Base-by-base conservation (phyloP, 1,140 invertebrate genomes). In the Leptinotarsa defecta region DNA sequence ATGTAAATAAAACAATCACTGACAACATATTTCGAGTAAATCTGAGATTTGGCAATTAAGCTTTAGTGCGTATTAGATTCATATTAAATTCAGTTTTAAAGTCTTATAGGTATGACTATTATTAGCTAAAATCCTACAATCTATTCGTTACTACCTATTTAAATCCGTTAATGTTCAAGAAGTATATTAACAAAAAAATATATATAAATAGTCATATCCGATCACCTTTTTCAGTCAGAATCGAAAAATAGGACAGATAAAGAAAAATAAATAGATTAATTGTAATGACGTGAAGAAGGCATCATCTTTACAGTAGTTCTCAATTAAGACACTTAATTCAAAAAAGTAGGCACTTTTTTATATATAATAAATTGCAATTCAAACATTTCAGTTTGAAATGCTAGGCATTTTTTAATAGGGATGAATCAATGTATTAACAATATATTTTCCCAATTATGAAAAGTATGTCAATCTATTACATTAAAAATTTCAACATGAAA, bases 1-100 rank as follows among this genome's bases (percentile, higher is more conserved):
- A 57, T 57, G n/a, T 57, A 57, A 57, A 57, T 57, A 57, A 57
- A 57, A 57, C n/a, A 57, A 57, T 57, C n/a, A 57, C 8, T 57
- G 52, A 57, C 52, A 57, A 57, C n/a, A 57, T 57, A n/a, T 5
- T 57, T n/a, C 17, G 17, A 57, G 6, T 17, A 57, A 15, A 57
- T 57, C n/a, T 19, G 52, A 57, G 52, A 57, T 57, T 57, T 57
- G 52, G 52, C 52, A 57, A 57, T 57, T 19, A 57, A 57, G 52
- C 52, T 57, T 57, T 57, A 19, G 52, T 57, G 52, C 52, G n/a
- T 57, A n/a, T 57, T 57, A 57, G 52, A 57, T 57, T 57, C 52
- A n/a, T 43, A 43, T 3, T 43, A 43, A 57, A 15, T 57, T 57
- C 17, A 57, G 15, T 57, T 57, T 57, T 5, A 57, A 57, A 57